Evolutionary conservation across 2,113 vertebrate genomes (phyloP).

Genomic region (Bubo blakistoni): DNA sequence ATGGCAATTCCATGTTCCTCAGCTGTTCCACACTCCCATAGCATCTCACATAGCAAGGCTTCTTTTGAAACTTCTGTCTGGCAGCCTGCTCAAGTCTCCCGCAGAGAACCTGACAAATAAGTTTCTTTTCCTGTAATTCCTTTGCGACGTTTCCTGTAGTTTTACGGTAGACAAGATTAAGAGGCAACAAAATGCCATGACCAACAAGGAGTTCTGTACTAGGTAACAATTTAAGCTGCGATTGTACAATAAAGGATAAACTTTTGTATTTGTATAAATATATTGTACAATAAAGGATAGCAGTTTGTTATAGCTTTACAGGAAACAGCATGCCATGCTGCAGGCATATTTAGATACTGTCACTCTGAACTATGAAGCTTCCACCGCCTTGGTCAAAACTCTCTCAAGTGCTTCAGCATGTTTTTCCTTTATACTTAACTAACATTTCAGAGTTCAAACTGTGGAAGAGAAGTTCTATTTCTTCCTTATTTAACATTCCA

Average conservation of each 20-base stretch:
- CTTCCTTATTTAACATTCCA: neutral
- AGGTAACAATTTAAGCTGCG: neutral
- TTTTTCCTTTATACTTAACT: neutral
- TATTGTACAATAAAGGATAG: neutral
- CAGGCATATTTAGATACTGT: neutral
- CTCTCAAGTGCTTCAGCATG: neutral
- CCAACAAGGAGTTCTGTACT: neutral
- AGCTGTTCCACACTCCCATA: neutral
- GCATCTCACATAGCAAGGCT: neutral
- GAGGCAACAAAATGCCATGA: neutral
- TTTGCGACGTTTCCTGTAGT: neutral
- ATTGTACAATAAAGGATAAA: neutral
- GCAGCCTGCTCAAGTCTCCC: neutral
- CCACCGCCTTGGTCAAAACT: neutral
- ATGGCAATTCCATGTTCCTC: neutral
- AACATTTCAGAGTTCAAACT: neutral
- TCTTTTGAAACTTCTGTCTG: neutral
- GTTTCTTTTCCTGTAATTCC: neutral
- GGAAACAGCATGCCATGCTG: neutral
- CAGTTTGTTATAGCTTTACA: neutral
- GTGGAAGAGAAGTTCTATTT: neutral
- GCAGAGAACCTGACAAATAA: neutral
- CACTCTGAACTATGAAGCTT: neutral
- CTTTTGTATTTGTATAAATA: no score
- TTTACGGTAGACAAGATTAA: neutral